Conservation (phyloP, 2,797 vertebrate genomes). For the Mallotus villosus region DNA sequence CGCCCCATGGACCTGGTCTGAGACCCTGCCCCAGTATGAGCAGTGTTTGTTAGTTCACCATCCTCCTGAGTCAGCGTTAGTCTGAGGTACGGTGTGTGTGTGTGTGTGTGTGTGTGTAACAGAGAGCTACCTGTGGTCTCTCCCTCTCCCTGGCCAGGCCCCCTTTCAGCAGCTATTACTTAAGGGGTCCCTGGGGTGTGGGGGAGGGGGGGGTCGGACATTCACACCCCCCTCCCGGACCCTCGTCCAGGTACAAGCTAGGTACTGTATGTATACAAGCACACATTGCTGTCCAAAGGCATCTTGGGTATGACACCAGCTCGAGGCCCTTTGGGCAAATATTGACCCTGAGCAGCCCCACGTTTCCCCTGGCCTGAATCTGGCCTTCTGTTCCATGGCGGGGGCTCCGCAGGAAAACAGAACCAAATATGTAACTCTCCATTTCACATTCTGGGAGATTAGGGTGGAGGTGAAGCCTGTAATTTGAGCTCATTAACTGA, state of each 20-base stretch:
- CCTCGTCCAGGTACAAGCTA: background rate
- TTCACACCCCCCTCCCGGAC: slow-evolving; percentile 16
- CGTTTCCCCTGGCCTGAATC: slow-evolving; percentile 31
- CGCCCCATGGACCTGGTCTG: slow-evolving; percentile 6
- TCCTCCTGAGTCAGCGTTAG: slow-evolving; percentile 47
- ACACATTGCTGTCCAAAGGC: slow-evolving; percentile 34
- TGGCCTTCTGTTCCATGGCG: slow-evolving; percentile 20
- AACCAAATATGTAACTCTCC: slow-evolving; percentile 53
- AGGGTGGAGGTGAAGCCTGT: slow-evolving; percentile 20
- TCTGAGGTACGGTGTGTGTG: slow-evolving; percentile 48
- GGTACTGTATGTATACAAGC: slow-evolving; percentile 19
- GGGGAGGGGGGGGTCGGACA: background rate
- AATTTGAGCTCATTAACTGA: slow-evolving; percentile 60
- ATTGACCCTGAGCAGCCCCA: slow-evolving; percentile 51
- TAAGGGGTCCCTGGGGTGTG: slow-evolving; percentile 36
- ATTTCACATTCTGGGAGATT: slow-evolving; percentile 61
- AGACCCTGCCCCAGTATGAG: slow-evolving; percentile 25
- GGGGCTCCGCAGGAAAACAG: slow-evolving; percentile 39
- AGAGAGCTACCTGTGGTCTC: slow-evolving; percentile 49
- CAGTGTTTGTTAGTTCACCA: slow-evolving; percentile 40
- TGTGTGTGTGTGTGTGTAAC: slow-evolving; percentile 34
- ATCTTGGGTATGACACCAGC: slow-evolving; percentile 53
- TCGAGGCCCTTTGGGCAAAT: slow-evolving; percentile 54
- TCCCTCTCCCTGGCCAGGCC: slow-evolving; percentile 31
- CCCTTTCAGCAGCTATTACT: slow-evolving; percentile 50